A percentile compares a stretch with the other conserved stretches of the same genome.
phyloP scores from a whole-genome alignment of 1,140 invertebrate genomes.

The Cyrtorhinus lividipennis region DNA sequence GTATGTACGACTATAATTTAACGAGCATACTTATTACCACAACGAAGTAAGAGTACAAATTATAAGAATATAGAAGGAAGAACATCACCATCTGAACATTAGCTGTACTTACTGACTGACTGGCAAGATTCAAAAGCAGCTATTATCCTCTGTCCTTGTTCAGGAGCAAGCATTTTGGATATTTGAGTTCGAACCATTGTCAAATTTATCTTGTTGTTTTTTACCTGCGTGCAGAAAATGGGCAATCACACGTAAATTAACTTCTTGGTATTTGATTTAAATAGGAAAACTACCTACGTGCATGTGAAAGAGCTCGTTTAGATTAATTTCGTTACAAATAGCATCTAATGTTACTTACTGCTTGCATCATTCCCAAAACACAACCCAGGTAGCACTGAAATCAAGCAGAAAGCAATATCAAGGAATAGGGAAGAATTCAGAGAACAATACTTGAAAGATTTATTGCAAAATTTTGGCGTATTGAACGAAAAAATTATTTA shows the following conservation, averaged over 20 bases:
- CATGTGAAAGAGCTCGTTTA: not conserved
- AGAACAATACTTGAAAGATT: too few species aligned
- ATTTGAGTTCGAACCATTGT: conserved; percentile 18
- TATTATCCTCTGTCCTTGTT: conserved; percentile 19
- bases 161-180: conserved; percentile 22
- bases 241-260: too few species aligned
- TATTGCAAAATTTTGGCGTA: too few species aligned
- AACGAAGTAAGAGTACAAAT: too few species aligned
- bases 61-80: too few species aligned
- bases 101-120: conserved; percentile 20
- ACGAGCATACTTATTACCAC: too few species aligned
- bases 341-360: conserved; percentile 17
- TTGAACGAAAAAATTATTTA: too few species aligned
- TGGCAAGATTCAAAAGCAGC: conserved; percentile 14
- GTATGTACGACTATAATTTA: too few species aligned
- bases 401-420: not conserved
- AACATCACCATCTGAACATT: too few species aligned
- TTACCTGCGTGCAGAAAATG: conserved; percentile 20
- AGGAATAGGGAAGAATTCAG: too few species aligned
- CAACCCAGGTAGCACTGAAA: conserved; percentile 23
- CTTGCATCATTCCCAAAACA: conserved; percentile 20
- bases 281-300: too few species aligned
- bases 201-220: conserved; percentile 22
- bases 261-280: too few species aligned
- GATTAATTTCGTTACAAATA: not conserved